Evolutionary conservation across 2,113 vertebrate genomes (phyloP).

Genomic region (Glaucomys volans): DNA sequence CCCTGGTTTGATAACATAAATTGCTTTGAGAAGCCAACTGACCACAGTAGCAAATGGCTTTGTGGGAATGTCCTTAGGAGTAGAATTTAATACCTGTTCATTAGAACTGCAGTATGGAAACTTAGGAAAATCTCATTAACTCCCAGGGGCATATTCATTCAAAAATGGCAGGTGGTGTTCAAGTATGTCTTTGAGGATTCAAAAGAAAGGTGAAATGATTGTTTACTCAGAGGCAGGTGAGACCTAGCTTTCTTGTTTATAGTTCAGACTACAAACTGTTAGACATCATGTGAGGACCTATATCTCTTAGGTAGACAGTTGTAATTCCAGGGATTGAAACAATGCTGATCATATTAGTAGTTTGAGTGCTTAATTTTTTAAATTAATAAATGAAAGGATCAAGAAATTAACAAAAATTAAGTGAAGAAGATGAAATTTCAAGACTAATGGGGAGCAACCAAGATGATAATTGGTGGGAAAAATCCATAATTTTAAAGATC

Average conservation of each 20-base stretch:
- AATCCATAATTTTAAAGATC: not conserved
- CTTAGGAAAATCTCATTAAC: not conserved
- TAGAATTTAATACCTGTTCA: not conserved
- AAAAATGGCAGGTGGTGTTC: not conserved
- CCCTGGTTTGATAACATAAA: conserved; percentile 6
- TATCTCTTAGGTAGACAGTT: not conserved
- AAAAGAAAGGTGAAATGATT: not conserved
- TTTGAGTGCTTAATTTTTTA: not conserved
- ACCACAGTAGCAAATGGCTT: not conserved
- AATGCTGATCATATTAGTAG: not conserved
- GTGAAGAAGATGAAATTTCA: not conserved
- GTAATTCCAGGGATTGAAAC: not conserved
- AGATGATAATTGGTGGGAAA: not conserved
- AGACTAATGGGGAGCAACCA: not conserved
- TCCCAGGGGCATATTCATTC: not conserved
- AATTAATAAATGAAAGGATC: not conserved
- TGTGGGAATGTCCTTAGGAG: not conserved
- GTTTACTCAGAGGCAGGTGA: not conserved
- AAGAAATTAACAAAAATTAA: not conserved
- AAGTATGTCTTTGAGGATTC: not conserved
- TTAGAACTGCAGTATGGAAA: not conserved
- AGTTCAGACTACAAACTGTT: not conserved
- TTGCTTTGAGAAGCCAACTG: not conserved
- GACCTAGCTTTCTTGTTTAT: not conserved
- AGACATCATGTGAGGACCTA: not conserved